Percentiles rank a stretch among this genome's conserved stretches.
Conservation (phyloP, 37 sponge, comb jelly and placozoan species). For the Theonella swinhoei region DNA sequence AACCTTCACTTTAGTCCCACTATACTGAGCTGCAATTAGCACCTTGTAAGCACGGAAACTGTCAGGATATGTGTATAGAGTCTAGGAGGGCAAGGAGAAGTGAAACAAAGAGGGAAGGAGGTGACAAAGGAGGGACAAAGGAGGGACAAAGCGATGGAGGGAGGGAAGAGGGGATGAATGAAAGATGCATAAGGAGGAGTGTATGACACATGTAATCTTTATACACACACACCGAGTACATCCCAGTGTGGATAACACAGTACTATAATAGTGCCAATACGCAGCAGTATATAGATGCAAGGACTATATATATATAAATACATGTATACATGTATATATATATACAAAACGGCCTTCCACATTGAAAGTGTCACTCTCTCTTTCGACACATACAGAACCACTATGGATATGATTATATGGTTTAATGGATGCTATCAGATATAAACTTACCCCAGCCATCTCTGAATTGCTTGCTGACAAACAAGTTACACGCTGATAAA, state of each 20-base stretch:
- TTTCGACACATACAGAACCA: too few species aligned
- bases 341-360: too few species aligned
- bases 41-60: constrained; percentile 84
- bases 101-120: background rate
- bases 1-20: constrained; percentile 65
- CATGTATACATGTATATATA: too few species aligned
- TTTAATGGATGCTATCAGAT: background rate
- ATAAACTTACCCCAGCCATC: constrained; percentile 54
- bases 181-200: too few species aligned
- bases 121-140: background rate
- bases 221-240: background rate
- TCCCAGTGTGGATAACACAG: background rate
- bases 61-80: constrained; percentile 91
- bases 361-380: too few species aligned
- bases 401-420: too few species aligned
- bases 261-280: too few species aligned
- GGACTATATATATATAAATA: too few species aligned
- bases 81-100: constrained; percentile 57
- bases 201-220: too few species aligned
- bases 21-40: constrained; percentile 91
- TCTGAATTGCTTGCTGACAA: background rate
- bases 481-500: background rate
- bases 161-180: too few species aligned
- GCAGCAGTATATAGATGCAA: too few species aligned
- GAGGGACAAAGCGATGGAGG: too few species aligned